Evolutionary conservation across 1,140 invertebrate genomes (phyloP).

Genomic region (Lethrus apterus): DNA sequence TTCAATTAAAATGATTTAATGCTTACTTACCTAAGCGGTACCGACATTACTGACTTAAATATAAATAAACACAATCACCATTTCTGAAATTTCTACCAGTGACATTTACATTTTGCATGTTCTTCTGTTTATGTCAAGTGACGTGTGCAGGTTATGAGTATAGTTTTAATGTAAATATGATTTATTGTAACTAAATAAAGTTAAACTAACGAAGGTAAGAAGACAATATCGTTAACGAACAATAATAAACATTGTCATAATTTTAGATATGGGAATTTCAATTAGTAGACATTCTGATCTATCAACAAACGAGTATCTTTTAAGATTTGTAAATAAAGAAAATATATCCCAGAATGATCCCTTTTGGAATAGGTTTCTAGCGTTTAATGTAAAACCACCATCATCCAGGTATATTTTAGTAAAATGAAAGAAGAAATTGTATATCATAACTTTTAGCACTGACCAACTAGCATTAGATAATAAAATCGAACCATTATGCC

Average conservation of each 20-base stretch:
- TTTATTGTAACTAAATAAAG: not conserved
- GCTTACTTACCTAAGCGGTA: no score
- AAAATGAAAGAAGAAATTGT: no score
- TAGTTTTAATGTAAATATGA: not conserved
- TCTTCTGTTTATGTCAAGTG: slow-evolving; percentile 12
- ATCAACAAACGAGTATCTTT: slow-evolving; percentile 72
- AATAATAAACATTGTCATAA: slow-evolving; percentile 4
- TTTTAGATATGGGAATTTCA: slow-evolving; percentile 70
- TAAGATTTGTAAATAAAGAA: slow-evolving; percentile 69
- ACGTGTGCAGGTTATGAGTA: slow-evolving; percentile 18
- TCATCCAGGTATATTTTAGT: slow-evolving; percentile 52
- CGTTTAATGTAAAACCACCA: slow-evolving; percentile 80
- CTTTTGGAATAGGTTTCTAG: slow-evolving; percentile 89
- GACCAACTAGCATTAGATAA: slow-evolving; percentile 76
- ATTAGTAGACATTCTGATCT: slow-evolving; percentile 77
- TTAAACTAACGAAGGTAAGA: not conserved
- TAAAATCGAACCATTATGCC: slow-evolving; percentile 61
- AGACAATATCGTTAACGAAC: no score
- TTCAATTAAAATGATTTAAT: no score
- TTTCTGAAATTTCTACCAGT: no score
- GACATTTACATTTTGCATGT: no score
- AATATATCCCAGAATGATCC: slow-evolving; percentile 79
- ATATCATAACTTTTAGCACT: slow-evolving; percentile 50
- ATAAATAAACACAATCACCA: no score
- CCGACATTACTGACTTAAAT: no score